A percentile compares a stretch with the other conserved stretches of the same genome.
Evolutionary conservation across 2,113 vertebrate genomes (phyloP).

Genomic region (Dipodomys merriami): DNA sequence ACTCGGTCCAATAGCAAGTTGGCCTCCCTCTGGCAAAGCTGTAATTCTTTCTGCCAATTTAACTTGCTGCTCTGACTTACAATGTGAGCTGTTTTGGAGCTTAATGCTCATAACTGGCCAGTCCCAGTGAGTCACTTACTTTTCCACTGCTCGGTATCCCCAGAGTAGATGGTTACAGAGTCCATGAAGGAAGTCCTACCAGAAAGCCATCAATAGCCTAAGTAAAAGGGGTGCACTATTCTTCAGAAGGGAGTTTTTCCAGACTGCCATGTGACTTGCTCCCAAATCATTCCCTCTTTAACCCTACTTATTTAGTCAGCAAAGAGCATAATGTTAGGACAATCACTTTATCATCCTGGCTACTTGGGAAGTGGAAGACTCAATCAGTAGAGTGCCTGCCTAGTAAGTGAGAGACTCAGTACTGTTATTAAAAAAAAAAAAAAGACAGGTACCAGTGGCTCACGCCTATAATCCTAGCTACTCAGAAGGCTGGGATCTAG

Average conservation of each 20-base stretch:
- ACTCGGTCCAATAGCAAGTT: neutral
- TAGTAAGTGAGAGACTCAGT: no score
- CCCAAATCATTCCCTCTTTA: neutral
- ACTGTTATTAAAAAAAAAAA: no score
- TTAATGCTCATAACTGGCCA: neutral
- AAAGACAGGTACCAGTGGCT: no score
- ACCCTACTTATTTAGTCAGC: neutral
- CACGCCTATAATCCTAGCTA: no score
- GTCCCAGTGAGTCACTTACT: neutral
- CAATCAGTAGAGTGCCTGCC: no score
- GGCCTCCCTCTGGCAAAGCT: neutral
- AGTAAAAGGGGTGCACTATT: neutral
- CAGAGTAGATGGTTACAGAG: neutral
- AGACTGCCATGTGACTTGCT: slow-evolving; percentile 11
- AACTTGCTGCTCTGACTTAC: slow-evolving; percentile 22
- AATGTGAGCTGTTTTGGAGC: neutral
- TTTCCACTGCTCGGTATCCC: neutral
- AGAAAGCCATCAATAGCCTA: neutral
- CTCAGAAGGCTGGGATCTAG: no score
- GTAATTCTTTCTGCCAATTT: neutral
- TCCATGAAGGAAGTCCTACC: neutral
- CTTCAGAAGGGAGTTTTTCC: neutral
- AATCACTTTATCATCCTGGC: neutral
- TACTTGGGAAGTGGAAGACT: no score
- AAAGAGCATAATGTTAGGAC: slow-evolving; percentile 4